Conservation (phyloP, 2,888 invertebrate genomes). For the Phortica magna region DNA sequence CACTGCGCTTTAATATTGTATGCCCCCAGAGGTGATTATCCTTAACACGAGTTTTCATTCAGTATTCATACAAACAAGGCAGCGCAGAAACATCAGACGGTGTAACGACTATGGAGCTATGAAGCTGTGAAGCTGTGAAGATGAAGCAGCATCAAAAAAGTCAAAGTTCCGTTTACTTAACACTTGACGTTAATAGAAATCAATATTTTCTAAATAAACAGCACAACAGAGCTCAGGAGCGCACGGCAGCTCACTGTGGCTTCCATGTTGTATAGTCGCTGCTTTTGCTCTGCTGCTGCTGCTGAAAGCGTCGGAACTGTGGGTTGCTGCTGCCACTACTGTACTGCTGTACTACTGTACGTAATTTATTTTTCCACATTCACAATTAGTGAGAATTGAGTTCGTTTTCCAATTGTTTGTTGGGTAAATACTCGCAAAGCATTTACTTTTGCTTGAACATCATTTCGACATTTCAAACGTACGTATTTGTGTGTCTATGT, state of each 20-base stretch:
- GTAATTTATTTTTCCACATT: conserved; percentile 70
- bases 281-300: neutral
- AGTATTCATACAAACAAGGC: neutral
- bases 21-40: conserved; percentile 9
- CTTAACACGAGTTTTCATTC: neutral
- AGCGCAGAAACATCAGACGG: too few species aligned
- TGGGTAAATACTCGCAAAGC: conserved; percentile 59
- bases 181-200: conserved; percentile 67
- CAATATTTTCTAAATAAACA: conserved; percentile 68
- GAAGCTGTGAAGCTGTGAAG: neutral
- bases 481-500: neutral
- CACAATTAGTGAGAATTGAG: conserved; percentile 62
- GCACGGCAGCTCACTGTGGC: neutral
- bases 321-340: conserved; percentile 35
- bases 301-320: neutral
- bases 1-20: conserved; percentile 6
- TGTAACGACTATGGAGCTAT: too few species aligned
- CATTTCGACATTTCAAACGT: neutral
- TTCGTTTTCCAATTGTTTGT: conserved; percentile 68
- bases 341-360: conserved; percentile 47
- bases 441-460: conserved; percentile 1
- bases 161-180: conserved; percentile 53
- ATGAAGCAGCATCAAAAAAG: neutral
- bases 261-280: neutral
- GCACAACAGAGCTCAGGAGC: neutral